These are phyloP conservation scores for Odobenus rosmarus DNA, from an alignment of 2,113 vertebrate genomes.

Conservation along the genomic window DNA sequence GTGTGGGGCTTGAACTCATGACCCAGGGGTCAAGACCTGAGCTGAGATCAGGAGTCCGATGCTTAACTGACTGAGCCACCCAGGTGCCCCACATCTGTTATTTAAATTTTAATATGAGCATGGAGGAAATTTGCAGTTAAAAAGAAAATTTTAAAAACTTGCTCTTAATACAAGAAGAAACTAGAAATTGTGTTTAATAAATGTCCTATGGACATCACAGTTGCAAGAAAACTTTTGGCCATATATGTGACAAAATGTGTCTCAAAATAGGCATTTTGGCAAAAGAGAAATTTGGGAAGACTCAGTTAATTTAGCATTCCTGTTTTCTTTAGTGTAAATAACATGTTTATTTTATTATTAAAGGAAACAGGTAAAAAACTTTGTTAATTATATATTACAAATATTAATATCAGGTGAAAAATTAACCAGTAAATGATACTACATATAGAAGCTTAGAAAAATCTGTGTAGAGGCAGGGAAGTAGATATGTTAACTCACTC, in stretches of 20 bases:
- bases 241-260: neutral
- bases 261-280: neutral
- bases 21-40: too few relatives aligned
- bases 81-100: neutral
- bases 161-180: neutral
- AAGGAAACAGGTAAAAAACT: neutral
- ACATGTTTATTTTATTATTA: neutral
- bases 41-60: too few relatives aligned
- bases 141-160: neutral
- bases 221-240: neutral
- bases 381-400: neutral
- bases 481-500: neutral
- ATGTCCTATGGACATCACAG: neutral
- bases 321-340: neutral
- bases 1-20: too few relatives aligned
- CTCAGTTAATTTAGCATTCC: neutral
- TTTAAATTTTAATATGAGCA: conserved; percentile 10
- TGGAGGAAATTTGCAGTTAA: neutral
- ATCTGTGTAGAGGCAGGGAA: neutral
- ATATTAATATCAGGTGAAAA: neutral
- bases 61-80: too few relatives aligned
- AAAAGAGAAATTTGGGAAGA: neutral
- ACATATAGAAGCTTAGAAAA: neutral
- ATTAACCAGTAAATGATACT: neutral
- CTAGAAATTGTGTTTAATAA: neutral